Evolutionary conservation across 2,888 invertebrate species (phyloP), one percentile per base, ranked within the genome.

Genomic region (Stegophylla sp.): DNA sequence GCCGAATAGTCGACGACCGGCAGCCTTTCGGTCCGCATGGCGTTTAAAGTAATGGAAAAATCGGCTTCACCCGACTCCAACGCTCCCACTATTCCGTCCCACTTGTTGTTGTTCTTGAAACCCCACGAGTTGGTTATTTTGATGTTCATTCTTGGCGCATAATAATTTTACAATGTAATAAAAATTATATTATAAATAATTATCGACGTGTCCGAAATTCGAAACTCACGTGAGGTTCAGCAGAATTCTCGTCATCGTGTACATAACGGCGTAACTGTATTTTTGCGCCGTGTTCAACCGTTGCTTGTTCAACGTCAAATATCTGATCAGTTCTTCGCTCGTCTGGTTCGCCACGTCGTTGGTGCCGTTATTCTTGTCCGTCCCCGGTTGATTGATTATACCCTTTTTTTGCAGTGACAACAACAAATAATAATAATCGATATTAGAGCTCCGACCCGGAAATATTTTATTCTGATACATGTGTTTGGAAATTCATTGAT

Each of bases 11-110:
- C 79, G 10, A 41, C 12, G 20, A 63, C 71, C 1, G 48, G 51
- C 3, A 63, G 3, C 61, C 71, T 45, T 61, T 71, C 69, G 3
- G 71, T 20, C 48, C 82, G 48, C 5, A 83, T 56, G 0, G 71
- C 82, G 48, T 74, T 66, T 13, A 79, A 5, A 12, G 64, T 77
- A 1, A 82, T 56, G 0, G 77, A 82, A 26, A 83, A 73, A 53
- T 83, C 82, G 12, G 67, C 83, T 56, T 82, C 81, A 51, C 83
- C 82, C 20, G 82, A 82, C 7, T 66, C 41, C 13, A 82, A 13
- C 23, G 71, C 28, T 56, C 71, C 75, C 0, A 82, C 76, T 75
- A 83, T 67, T n/a, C 83, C 83, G 41, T 83, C 83, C 66, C 82
- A 83, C 66, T 53, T 79, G 41, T 82, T 73, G 15, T 82, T 67